Evolutionary conservation across 2,797 vertebrate species (phyloP).

Genomic region (Antennarius maculatus): DNA sequence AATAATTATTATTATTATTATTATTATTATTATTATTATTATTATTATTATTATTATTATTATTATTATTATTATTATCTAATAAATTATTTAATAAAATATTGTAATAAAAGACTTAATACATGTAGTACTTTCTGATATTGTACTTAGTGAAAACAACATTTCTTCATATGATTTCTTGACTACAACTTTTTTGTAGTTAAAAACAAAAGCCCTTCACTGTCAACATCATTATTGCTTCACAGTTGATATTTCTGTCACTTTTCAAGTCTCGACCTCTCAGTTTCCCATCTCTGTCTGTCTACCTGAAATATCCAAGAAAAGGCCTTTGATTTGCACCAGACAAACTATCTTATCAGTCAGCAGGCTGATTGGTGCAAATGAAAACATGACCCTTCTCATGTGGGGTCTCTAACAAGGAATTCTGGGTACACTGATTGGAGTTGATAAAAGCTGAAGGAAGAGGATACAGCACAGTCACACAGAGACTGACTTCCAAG

Average conservation of each 20-base stretch:
- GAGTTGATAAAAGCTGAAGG: slow-evolving; percentile 84
- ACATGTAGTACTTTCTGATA: no score
- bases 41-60: no score
- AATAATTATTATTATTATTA: no score
- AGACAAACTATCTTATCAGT: slow-evolving; percentile 86
- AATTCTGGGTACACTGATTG: slow-evolving; percentile 85
- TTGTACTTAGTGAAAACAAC: no score
- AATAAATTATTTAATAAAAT: no score
- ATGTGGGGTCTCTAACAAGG: slow-evolving; percentile 60
- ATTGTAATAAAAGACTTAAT: no score
- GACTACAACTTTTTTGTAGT: not conserved
- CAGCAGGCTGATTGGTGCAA: slow-evolving; percentile 76
- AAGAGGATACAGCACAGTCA: slow-evolving; percentile 73
- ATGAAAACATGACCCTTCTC: slow-evolving; percentile 87
- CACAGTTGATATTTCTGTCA: slow-evolving; percentile 23
- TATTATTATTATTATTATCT: no score
- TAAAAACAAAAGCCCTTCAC: not conserved
- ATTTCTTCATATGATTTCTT: no score
- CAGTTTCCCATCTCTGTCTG: slow-evolving; percentile 38
- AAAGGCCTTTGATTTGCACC: slow-evolving; percentile 85
- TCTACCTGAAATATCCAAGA: slow-evolving; percentile 68
- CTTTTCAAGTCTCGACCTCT: slow-evolving; percentile 22
- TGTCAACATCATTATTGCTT: not conserved
- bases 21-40: no score
- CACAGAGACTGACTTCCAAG: slow-evolving; percentile 84